A percentile compares a stretch with the other conserved stretches of the same genome.
phyloP scores from a whole-genome alignment of 2,113 vertebrate genomes.

The Albula glossodonta region DNA sequence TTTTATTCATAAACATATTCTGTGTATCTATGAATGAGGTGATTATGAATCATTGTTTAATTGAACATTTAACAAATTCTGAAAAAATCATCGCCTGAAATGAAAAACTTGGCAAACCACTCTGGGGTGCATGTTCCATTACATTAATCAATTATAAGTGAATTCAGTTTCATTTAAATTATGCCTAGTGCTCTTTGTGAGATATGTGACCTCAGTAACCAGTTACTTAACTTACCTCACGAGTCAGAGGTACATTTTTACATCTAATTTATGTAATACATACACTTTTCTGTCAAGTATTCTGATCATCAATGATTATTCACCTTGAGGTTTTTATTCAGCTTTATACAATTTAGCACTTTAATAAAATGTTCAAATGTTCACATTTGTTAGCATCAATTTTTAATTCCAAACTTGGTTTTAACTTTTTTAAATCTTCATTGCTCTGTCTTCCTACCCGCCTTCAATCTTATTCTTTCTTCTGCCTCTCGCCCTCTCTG shows the following conservation, averaged over 20 bases:
- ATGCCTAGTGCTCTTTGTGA: neutral
- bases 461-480: neutral
- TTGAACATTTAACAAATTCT: neutral
- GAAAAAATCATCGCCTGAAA: neutral
- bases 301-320: no score
- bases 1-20: no score
- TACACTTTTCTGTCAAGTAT: no score
- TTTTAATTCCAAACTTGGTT: no score
- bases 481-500: neutral
- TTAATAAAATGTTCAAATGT: no score
- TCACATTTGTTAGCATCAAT: no score
- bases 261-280: no score
- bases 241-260: neutral
- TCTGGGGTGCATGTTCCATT: neutral
- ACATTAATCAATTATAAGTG: neutral
- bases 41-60: neutral
- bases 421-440: neutral
- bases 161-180: neutral
- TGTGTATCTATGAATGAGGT: neutral
- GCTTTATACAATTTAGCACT: no score
- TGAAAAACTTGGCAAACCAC: neutral
- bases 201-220: neutral
- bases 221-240: neutral
- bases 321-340: no score
- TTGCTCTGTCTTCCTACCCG: slow-evolving; percentile 14